Percentiles rank a stretch among this genome's conserved stretches.
Evolutionary conservation across 2,888 invertebrate species (phyloP).

Genomic region (Coecobrya sp.): DNA sequence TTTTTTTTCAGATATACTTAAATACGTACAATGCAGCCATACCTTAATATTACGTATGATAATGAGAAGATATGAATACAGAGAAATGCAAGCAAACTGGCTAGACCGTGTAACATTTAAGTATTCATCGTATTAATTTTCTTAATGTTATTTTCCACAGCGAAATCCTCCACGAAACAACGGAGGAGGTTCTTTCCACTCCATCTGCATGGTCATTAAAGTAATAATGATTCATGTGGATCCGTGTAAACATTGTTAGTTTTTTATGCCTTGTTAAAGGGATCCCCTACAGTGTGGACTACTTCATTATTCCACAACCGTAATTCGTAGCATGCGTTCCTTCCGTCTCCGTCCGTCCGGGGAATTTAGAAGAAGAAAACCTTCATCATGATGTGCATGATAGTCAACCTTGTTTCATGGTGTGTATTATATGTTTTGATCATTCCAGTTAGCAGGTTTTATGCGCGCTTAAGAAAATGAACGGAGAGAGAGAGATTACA

Average conservation of each 20-base stretch:
- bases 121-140: constrained; percentile 2
- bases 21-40: neutral
- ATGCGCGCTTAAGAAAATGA: constrained; percentile 31
- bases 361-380: neutral
- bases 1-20: constrained; percentile 26
- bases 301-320: constrained; percentile 61
- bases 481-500: constrained; percentile 34
- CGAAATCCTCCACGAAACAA: neutral
- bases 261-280: constrained; percentile 68
- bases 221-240: constrained; percentile 68
- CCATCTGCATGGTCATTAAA: constrained; percentile 57
- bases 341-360: constrained; percentile 39
- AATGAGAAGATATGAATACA: constrained; percentile 10
- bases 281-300: constrained; percentile 70
- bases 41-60: constrained; percentile 41
- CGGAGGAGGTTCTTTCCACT: neutral
- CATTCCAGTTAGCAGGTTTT: constrained; percentile 26
- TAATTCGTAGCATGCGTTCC: constrained; percentile 65
- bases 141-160: neutral
- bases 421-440: neutral
- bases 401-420: too few species aligned
- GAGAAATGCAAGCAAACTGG: neutral
- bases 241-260: constrained; percentile 73
- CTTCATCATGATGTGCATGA: neutral
- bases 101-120: too few species aligned